A percentile compares a stretch with the other conserved stretches of the same genome.
phyloP scores from a whole-genome alignment of 2,888 invertebrate species.

The Cantharis rustica region DNA sequence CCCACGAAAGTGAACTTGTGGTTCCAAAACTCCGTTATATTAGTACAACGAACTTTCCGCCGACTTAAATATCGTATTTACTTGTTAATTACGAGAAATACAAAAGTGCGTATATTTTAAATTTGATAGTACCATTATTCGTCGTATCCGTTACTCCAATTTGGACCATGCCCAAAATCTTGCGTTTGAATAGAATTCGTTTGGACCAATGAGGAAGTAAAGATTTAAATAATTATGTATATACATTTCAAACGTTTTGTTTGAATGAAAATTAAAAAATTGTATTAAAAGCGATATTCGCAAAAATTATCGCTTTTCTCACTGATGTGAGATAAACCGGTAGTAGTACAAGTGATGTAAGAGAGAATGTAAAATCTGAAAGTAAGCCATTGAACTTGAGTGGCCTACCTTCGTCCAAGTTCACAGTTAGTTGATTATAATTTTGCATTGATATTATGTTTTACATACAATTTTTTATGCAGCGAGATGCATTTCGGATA shows the following conservation, averaged over 20 bases:
- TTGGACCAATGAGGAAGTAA: background rate
- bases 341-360: conserved; percentile 54
- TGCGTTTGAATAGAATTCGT: background rate
- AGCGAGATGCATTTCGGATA: background rate
- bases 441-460: conserved; percentile 6
- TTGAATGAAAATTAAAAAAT: background rate
- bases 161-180: background rate
- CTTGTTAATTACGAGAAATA: conserved; percentile 14
- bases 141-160: background rate
- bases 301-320: conserved; percentile 6
- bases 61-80: conserved; percentile 8
- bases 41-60: conserved; percentile 35
- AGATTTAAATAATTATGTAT: no score
- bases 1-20: conserved; percentile 41
- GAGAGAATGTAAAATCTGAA: conserved; percentile 55
- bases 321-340: conserved; percentile 8
- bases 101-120: background rate
- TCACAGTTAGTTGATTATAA: conserved; percentile 47
- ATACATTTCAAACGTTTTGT: no score
- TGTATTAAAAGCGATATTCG: conserved; percentile 7
- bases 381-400: conserved; percentile 56
- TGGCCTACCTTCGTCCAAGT: conserved; percentile 56
- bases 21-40: conserved; percentile 32
- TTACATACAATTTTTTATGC: background rate
- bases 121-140: no score